A percentile compares a stretch with the other conserved stretches of the same genome.
phyloP scores from a whole-genome alignment of 2,113 vertebrate species.

The Echinops telfairi region DNA sequence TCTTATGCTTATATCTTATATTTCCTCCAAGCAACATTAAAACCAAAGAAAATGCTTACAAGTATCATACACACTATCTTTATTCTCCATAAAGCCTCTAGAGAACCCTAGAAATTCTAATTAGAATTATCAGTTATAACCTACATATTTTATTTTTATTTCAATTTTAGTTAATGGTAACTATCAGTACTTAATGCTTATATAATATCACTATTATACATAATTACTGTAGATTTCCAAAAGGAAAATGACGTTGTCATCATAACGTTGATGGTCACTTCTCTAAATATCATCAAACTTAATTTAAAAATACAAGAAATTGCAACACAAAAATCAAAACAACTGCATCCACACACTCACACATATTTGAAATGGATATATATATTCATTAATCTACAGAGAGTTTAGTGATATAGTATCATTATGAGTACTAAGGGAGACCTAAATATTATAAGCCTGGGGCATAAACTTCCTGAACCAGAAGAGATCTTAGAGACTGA shows the following conservation, averaged over 20 bases:
- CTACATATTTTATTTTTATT: slow-evolving; percentile 76
- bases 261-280: not conserved
- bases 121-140: slow-evolving; percentile 76
- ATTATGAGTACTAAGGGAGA: not conserved
- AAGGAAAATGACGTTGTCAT: slow-evolving; percentile 40
- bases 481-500: not conserved
- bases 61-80: slow-evolving; percentile 59
- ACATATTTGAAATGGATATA: not conserved
- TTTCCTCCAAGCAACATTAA: slow-evolving; percentile 73
- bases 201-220: slow-evolving; percentile 44
- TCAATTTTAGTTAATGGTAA: slow-evolving; percentile 72
- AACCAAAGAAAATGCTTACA: slow-evolving; percentile 70
- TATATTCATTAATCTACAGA: slow-evolving; percentile 21
- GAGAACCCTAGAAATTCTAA: slow-evolving; percentile 78
- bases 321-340: slow-evolving; percentile 47
- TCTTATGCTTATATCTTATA: slow-evolving; percentile 72
- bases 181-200: slow-evolving; percentile 72
- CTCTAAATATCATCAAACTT: slow-evolving; percentile 49
- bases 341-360: not conserved
- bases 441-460: not conserved
- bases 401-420: not conserved
- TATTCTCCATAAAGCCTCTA: slow-evolving; percentile 68
- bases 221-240: slow-evolving; percentile 40
- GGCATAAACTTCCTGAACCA: not conserved
- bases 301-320: slow-evolving; percentile 46